Percentiles rank a stretch among this genome's conserved stretches.
phyloP scores from a whole-genome alignment of 2,797 vertebrate species.

The Triplophysa yarkandensis region DNA sequence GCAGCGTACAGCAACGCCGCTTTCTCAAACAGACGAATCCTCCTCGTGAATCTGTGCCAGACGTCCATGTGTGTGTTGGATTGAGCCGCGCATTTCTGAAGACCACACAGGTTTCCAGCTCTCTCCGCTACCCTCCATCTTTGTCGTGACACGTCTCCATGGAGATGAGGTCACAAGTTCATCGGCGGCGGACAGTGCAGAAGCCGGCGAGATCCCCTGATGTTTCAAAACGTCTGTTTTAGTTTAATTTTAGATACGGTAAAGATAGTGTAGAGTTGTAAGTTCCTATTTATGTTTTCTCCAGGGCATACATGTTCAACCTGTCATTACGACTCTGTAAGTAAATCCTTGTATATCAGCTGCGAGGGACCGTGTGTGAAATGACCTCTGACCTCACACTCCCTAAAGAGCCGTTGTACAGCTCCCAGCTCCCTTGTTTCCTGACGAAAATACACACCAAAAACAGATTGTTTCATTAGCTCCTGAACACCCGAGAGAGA shows the following conservation, averaged over 20 bases:
- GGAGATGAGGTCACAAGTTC: constrained; percentile 94
- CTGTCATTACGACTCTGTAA: constrained; percentile 66
- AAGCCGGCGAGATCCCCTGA: constrained; percentile 71
- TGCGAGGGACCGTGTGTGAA: constrained; percentile 71
- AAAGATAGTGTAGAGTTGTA: background rate
- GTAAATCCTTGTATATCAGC: constrained; percentile 76
- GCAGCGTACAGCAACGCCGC: constrained; percentile 67
- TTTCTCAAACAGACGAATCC: constrained; percentile 78
- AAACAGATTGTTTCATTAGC: constrained; percentile 86
- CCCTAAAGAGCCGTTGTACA: constrained; percentile 72
- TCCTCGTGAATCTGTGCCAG: constrained; percentile 77
- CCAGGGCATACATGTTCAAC: constrained; percentile 71
- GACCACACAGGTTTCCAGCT: constrained; percentile 96
- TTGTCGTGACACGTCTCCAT: constrained; percentile 85
- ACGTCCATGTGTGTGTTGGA: constrained; percentile 81
- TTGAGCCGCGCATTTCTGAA: constrained; percentile 77
- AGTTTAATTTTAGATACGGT: background rate
- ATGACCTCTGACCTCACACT: constrained; percentile 71
- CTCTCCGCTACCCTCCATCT: constrained; percentile 94
- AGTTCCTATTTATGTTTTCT: constrained; percentile 22
- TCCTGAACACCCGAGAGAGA: constrained; percentile 56
- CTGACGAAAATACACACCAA: constrained; percentile 78
- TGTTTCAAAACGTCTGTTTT: background rate
- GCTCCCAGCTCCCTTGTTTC: constrained; percentile 77
- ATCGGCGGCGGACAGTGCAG: constrained; percentile 85